A percentile compares a stretch with the other conserved stretches of the same genome.
Evolutionary conservation across 2,113 vertebrate species (phyloP).

Genomic region (Nothocercus julius): DNA sequence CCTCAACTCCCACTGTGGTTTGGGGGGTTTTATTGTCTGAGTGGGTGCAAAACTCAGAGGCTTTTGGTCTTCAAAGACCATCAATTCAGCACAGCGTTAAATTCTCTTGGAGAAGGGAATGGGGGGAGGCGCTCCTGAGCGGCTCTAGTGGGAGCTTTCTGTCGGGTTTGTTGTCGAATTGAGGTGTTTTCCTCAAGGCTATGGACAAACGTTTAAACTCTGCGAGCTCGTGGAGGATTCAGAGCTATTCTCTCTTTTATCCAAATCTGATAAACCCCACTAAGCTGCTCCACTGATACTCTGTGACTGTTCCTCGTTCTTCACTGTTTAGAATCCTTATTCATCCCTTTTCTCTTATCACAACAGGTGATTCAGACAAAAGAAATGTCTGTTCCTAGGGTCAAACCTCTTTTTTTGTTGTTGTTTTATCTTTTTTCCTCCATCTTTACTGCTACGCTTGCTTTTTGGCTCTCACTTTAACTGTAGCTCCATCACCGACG

Average conservation of each 20-base stretch:
- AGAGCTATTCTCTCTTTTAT: slow-evolving; percentile 40
- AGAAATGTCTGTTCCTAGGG: background rate
- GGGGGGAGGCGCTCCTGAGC: background rate
- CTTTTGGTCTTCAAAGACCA: background rate
- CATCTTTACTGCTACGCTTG: background rate
- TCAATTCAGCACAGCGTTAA: background rate
- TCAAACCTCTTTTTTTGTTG: background rate
- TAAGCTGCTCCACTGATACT: slow-evolving; percentile 51
- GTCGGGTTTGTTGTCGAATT: background rate
- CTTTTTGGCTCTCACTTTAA: background rate
- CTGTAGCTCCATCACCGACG: background rate
- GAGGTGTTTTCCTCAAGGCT: background rate
- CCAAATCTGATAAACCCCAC: slow-evolving; percentile 64
- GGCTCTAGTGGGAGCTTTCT: background rate
- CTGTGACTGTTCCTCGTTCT: slow-evolving; percentile 46
- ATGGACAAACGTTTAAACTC: background rate
- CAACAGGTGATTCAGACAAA: background rate
- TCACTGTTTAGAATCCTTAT: slow-evolving; percentile 1
- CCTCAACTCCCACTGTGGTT: background rate
- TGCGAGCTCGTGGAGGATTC: slow-evolving; percentile 32
- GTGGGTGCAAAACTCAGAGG: background rate
- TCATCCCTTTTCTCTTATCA: slow-evolving; percentile 11
- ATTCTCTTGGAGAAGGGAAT: background rate
- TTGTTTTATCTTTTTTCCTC: background rate
- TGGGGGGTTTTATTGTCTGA: no score